Evolutionary conservation across 1,140 invertebrate genomes (phyloP).

Genomic region (Platyscapa corneri): DNA sequence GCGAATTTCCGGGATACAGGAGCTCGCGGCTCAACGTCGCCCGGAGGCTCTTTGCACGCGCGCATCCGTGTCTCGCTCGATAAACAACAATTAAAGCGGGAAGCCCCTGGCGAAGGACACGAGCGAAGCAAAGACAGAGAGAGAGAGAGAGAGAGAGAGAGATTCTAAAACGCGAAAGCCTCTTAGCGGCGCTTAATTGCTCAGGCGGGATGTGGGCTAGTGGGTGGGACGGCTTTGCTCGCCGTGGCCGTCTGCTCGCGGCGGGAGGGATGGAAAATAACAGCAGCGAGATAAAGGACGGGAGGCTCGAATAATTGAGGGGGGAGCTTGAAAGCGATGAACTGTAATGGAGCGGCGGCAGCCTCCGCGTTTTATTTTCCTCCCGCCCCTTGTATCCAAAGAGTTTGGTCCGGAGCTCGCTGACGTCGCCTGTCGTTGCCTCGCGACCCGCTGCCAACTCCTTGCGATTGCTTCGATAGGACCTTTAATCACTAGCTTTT

Average conservation of each 20-base stretch:
- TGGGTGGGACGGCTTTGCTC: neutral
- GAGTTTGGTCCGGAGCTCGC: neutral
- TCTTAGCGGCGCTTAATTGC: constrained; percentile 63
- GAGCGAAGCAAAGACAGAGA: neutral
- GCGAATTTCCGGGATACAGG: constrained; percentile 40
- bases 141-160: neutral
- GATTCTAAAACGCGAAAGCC: constrained; percentile 56
- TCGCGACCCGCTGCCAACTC: too few species aligned
- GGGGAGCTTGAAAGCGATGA: neutral
- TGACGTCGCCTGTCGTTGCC: too few species aligned
- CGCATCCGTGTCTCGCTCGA: constrained; percentile 49
- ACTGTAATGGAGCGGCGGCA: neutral
- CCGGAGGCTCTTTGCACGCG: constrained; percentile 29
- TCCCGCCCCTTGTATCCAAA: neutral
- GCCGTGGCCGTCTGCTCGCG: neutral
- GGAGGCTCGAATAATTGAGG: neutral
- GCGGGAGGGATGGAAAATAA: neutral
- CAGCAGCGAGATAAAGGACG: neutral
- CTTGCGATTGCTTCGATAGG: too few species aligned
- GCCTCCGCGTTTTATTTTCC: neutral
- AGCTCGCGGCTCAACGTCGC: neutral
- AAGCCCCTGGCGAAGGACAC: constrained; percentile 41
- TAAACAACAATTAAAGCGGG: constrained; percentile 61
- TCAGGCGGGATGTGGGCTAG: constrained; percentile 10
- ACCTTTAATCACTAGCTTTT: too few species aligned